Evolutionary conservation across 2,113 vertebrate genomes (phyloP).

Genomic region (Phrynocephalus versicolor): DNA sequence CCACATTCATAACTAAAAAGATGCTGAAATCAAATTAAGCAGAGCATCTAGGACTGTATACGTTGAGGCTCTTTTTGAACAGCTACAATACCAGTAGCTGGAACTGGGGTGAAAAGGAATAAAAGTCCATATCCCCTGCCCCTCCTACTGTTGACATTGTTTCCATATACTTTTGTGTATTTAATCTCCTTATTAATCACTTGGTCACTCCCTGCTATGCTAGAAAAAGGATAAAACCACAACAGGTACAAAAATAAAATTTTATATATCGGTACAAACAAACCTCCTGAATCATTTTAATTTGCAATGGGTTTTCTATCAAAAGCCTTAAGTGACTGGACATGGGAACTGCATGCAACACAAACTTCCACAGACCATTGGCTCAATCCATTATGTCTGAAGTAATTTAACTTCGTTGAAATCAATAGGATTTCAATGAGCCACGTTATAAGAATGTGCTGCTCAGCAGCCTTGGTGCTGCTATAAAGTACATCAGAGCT

Average conservation of each 20-base stretch:
- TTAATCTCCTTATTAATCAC: not conserved
- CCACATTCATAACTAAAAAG: not conserved
- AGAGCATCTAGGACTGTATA: not conserved
- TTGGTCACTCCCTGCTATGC: not conserved
- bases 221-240: not conserved
- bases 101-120: too few relatives aligned
- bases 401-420: not conserved
- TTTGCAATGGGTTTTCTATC: not conserved
- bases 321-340: too few relatives aligned
- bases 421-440: not conserved
- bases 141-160: not conserved
- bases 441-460: not conserved
- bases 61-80: not conserved
- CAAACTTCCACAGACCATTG: not conserved
- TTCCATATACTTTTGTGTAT: not conserved
- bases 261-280: not conserved
- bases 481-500: not conserved
- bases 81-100: not conserved
- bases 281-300: not conserved
- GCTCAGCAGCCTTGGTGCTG: not conserved
- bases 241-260: not conserved
- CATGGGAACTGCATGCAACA: too few relatives aligned
- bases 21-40: not conserved
- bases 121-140: not conserved
- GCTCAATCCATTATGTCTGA: not conserved